A percentile compares a stretch with the other conserved stretches of the same genome.
Evolutionary conservation across 37 sponge, comb jelly and placozoan species (phyloP).

Genomic region (Ianthella basta): DNA sequence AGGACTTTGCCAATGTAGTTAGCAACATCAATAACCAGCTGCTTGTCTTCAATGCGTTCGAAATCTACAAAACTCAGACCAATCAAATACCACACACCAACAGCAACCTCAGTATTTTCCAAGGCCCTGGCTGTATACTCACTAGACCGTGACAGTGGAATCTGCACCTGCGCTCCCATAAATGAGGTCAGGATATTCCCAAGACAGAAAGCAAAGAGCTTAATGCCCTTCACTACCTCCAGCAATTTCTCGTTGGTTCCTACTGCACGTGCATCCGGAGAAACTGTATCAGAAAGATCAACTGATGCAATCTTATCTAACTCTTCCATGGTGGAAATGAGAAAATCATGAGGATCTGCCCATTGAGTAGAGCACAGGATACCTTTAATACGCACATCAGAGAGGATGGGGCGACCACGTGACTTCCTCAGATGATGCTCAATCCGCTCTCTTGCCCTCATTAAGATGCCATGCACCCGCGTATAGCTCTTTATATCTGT

Average conservation of each 20-base stretch:
- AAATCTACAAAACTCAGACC: slow-evolving; percentile 2
- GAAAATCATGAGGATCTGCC: neutral
- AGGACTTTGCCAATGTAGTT: neutral
- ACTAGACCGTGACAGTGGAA: slow-evolving; percentile 49
- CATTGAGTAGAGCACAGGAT: no score
- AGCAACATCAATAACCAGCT: slow-evolving; percentile 23
- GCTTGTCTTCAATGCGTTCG: neutral
- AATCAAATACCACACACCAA: slow-evolving; percentile 23
- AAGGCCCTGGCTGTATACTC: slow-evolving; percentile 47
- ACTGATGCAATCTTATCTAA: no score
- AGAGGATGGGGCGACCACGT: no score
- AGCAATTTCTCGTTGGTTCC: neutral
- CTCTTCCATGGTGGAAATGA: neutral
- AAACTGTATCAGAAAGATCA: no score
- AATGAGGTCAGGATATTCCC: slow-evolving; percentile 56
- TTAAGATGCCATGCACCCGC: no score
- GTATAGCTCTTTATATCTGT: no score
- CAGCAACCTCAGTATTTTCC: neutral
- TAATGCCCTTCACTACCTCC: neutral
- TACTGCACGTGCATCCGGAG: no score
- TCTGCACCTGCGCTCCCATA: slow-evolving; percentile 62
- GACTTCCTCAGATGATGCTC: no score
- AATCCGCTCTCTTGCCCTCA: no score
- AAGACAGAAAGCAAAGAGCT: neutral
- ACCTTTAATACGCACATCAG: no score